Percentiles rank a stretch among this genome's conserved stretches.
These are phyloP conservation scores for Torymus aiolomorphi DNA, from an alignment of 2,888 invertebrate genomes.

Conservation along the genomic window DNA sequence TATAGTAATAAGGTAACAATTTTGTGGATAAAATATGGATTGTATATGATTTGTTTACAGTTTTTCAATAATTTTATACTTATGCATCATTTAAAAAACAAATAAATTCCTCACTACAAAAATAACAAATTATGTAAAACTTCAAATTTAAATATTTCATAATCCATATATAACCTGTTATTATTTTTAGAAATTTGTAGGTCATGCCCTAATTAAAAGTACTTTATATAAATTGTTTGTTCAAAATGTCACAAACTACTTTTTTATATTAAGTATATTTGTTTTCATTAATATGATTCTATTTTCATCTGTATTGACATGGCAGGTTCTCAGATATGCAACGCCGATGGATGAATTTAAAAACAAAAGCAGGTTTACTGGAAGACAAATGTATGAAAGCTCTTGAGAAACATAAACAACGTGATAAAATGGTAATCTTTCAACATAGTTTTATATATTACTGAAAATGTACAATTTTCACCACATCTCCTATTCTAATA, in stretches of 20 bases:
- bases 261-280: no score
- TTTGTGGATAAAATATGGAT: no score
- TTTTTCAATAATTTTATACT: no score
- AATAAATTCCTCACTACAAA: no score
- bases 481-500: no score
- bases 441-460: conserved; percentile 8
- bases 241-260: not conserved
- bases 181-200: conserved; percentile 47
- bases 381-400: conserved; percentile 79
- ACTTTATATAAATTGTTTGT: conserved; percentile 19
- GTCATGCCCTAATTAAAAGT: conserved; percentile 42
- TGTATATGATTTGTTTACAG: no score
- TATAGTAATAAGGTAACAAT: no score
- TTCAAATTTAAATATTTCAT: not conserved
- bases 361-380: conserved; percentile 77
- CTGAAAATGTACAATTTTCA: no score
- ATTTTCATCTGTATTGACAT: conserved; percentile 54
- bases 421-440: conserved; percentile 72
- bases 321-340: conserved; percentile 82
- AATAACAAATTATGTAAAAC: no score
- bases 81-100: no score
- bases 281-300: not conserved
- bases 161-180: not conserved
- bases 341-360: conserved; percentile 78
- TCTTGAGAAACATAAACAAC: conserved; percentile 74